phyloP scores from a whole-genome alignment of 2,888 invertebrate species.

The Acanthosoma haemorrhoidale region DNA sequence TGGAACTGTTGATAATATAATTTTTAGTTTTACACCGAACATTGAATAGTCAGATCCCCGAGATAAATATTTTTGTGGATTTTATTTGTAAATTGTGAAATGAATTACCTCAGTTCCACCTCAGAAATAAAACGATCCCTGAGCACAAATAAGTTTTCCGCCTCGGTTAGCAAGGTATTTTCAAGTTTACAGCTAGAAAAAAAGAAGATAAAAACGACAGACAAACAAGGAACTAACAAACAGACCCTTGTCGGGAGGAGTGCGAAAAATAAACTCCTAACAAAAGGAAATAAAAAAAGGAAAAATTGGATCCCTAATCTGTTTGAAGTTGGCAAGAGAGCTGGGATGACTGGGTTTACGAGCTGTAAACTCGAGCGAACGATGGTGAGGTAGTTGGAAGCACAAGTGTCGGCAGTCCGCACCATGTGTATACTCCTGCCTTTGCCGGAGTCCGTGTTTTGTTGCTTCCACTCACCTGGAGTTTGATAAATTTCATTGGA shows the following conservation, averaged over 20 bases:
- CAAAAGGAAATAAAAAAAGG: constrained; percentile 1
- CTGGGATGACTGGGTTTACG: too few species aligned
- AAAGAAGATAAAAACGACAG: not conserved
- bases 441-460: not conserved
- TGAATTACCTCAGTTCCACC: too few species aligned
- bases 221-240: too few species aligned
- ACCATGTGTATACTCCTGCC: not conserved
- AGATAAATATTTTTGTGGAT: too few species aligned
- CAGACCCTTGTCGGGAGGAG: not conserved
- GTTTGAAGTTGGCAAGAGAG: not conserved
- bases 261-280: not conserved
- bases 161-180: not conserved
- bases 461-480: not conserved
- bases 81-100: too few species aligned
- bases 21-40: too few species aligned
- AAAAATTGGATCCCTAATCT: constrained; percentile 8
- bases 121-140: not conserved
- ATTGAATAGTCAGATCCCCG: too few species aligned
- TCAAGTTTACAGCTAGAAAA: not conserved
- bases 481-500: too few species aligned
- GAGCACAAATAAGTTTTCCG: not conserved
- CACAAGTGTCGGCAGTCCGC: not conserved
- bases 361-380: not conserved
- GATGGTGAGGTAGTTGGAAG: not conserved
- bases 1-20: too few species aligned